These are phyloP conservation scores for Hypothenemus hampei DNA, from an alignment of 1,140 invertebrate species.

Conservation along the genomic window DNA sequence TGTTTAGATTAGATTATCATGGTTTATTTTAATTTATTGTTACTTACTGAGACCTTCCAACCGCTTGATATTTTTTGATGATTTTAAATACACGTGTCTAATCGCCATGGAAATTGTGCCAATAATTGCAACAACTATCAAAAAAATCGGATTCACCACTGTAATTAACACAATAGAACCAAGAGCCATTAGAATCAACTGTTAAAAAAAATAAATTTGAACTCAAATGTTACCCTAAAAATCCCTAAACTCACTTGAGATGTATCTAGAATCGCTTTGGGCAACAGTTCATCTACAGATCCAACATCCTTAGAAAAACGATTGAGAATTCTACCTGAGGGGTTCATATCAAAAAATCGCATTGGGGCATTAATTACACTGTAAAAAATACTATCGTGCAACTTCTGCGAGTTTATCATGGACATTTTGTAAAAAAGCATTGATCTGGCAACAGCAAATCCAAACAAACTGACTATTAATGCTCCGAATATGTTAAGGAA, in stretches of 20 bases:
- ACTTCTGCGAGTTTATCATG: slow-evolving; percentile 58
- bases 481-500: slow-evolving; percentile 50
- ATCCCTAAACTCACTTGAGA: slow-evolving; percentile 47
- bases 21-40: no score
- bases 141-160: slow-evolving; percentile 57
- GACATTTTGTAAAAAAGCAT: slow-evolving; percentile 60
- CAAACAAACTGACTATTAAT: slow-evolving; percentile 49
- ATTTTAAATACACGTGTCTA: slow-evolving; percentile 56
- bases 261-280: slow-evolving; percentile 62
- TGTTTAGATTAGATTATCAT: background rate
- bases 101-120: slow-evolving; percentile 53
- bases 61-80: slow-evolving; percentile 61
- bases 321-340: slow-evolving; percentile 54
- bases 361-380: slow-evolving; percentile 59
- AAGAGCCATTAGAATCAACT: slow-evolving; percentile 51
- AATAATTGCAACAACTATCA: slow-evolving; percentile 56
- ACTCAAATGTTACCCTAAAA: background rate
- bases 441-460: slow-evolving; percentile 49
- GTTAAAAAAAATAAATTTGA: slow-evolving; percentile 30
- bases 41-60: slow-evolving; percentile 59
- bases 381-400: slow-evolving; percentile 67
- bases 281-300: slow-evolving; percentile 62
- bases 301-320: slow-evolving; percentile 51
- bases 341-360: slow-evolving; percentile 81
- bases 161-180: slow-evolving; percentile 54